Base-by-base conservation (phyloP, 2,113 vertebrate genomes). In the Orientallactaga bullata region DNA sequence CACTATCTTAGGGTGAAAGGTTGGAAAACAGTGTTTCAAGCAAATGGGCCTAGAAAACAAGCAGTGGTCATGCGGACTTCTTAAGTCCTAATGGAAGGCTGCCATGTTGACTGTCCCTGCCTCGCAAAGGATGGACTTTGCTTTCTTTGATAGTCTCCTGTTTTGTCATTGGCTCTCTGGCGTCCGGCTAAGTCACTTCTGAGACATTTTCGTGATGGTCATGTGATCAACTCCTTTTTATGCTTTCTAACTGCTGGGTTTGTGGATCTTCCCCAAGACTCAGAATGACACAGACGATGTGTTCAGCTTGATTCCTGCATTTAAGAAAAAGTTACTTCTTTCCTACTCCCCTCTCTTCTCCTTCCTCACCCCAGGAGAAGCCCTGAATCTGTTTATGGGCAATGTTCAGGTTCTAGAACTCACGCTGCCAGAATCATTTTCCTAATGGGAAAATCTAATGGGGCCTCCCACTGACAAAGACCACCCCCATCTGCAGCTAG, bases 401-500 rank as follows among this genome's bases (percentile, higher is more conserved):
- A 71, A 74, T 83, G 78, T 92, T 91, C 92, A 93, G 85, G 92
- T 92, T 96, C 95, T 96, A 96, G 90, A 92, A 95, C 55, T 72
- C 66, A 69, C 28, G 8, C 91, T 97, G 96, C 94, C 94, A 96
- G 95, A 94, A 94, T 77, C 51, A 84, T 76, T 78, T 93, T 96
- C 96, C 90, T 95, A 93, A 89, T 95, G 94, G 92, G 96, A 96
- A 90, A 94, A 94, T 85, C 80, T 94, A 93, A 92, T 63, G 92
- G 90, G 96, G 95, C 97, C 97, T 95, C 97, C 96, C 96, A 96
- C 97, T 84, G 95, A 92, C 92, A 88, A 85, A 97, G 97, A 97
- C 97, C 96, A 97, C 97, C 95, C 95, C 97, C 94, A 93, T 97
- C 94, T 95, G 97, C 89, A 92, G 83, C 90, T 32, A 71, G 96